Conservation (phyloP, 2,888 invertebrate genomes). For the Idaea dimidiata region DNA sequence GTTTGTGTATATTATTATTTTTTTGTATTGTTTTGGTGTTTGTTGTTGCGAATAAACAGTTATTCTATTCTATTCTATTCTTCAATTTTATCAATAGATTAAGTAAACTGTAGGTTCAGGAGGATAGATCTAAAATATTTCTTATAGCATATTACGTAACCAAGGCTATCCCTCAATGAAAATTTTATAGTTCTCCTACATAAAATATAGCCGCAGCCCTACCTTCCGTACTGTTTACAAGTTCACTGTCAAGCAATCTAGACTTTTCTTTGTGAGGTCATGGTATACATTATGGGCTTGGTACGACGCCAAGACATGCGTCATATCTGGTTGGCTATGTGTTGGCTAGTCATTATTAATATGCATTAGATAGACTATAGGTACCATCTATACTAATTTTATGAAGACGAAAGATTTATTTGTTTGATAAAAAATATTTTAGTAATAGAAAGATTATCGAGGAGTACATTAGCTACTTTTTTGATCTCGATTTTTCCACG, state of each 20-base stretch:
- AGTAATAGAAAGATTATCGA: too few species aligned
- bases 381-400: background rate
- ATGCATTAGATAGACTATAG: constrained; percentile 11
- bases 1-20: too few species aligned
- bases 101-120: too few species aligned
- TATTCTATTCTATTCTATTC: too few species aligned
- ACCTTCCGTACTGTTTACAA: background rate
- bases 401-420: too few species aligned
- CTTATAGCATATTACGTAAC: constrained; percentile 8
- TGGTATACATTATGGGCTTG: background rate
- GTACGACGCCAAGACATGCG: constrained; percentile 10
- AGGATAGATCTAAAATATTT: constrained; percentile 25
- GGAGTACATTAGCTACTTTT: too few species aligned
- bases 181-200: background rate
- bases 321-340: background rate
- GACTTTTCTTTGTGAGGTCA: background rate
- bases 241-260: constrained; percentile 1
- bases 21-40: too few species aligned
- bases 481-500: too few species aligned
- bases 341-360: constrained; percentile 16
- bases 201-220: background rate
- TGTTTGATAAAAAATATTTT: too few species aligned
- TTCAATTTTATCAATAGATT: too few species aligned
- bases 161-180: background rate
- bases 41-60: too few species aligned